A percentile compares a stretch with the other conserved stretches of the same genome.
Conservation (phyloP, 2,113 vertebrate species). For the Dryoscopus gambensis region DNA sequence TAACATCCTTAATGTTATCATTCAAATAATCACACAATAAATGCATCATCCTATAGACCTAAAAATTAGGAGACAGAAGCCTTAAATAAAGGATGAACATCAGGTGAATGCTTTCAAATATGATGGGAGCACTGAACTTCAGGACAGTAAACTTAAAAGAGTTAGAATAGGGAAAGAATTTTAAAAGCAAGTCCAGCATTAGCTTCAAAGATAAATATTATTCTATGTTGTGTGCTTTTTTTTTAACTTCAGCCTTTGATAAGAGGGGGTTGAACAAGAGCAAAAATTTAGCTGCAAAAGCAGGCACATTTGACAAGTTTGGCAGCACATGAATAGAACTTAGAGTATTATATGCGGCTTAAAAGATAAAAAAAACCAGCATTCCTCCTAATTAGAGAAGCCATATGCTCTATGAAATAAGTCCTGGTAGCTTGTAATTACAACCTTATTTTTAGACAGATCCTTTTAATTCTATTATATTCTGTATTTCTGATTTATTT, state of each 20-base stretch:
- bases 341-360: slow-evolving; percentile 2
- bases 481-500: not conserved
- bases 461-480: not conserved
- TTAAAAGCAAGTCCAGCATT: not conserved
- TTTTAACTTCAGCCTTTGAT: not conserved
- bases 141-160: not conserved
- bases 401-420: slow-evolving; percentile 1
- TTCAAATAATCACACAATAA: not conserved
- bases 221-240: accelerated
- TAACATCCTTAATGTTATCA: not conserved
- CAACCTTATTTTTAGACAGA: not conserved
- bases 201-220: not conserved
- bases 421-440: not conserved
- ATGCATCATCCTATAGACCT: not conserved
- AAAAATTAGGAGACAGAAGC: not conserved
- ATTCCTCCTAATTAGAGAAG: slow-evolving; percentile 28
- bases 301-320: not conserved
- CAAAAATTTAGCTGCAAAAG: not conserved
- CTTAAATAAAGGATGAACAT: not conserved
- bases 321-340: slow-evolving; percentile 11
- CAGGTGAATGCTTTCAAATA: not conserved
- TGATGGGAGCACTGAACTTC: not conserved
- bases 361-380: slow-evolving; percentile 44
- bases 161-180: not conserved
- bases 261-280: not conserved